A percentile compares a stretch with the other conserved stretches of the same genome.
phyloP scores from a whole-genome alignment of 2,113 vertebrate species.

The Nannospalax galili region DNA sequence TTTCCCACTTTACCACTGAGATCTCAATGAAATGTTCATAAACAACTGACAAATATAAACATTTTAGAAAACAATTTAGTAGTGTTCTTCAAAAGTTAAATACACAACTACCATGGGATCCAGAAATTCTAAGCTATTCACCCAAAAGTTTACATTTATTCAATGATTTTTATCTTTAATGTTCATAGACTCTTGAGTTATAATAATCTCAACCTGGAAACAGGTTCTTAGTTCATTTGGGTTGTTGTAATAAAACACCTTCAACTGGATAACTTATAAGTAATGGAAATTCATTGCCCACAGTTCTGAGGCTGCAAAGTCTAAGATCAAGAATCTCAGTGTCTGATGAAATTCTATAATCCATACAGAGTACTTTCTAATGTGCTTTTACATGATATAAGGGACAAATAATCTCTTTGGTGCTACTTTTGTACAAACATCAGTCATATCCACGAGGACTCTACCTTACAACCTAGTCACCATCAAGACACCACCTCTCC shows the following conservation, averaged over 20 bases:
- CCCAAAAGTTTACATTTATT: too few relatives aligned
- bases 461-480: neutral
- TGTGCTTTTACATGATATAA: neutral
- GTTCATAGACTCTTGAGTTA: too few relatives aligned
- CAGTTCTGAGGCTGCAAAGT: neutral
- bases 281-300: neutral
- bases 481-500: neutral
- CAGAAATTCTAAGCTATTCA: too few relatives aligned
- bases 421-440: neutral
- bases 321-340: neutral
- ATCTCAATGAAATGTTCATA: neutral
- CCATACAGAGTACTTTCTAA: neutral
- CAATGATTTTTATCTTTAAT: too few relatives aligned
- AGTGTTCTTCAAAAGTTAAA: too few relatives aligned
- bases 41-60: neutral
- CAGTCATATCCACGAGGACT: neutral
- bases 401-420: neutral
- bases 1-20: constrained; percentile 2
- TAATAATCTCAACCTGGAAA: too few relatives aligned
- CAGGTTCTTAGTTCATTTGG: neutral
- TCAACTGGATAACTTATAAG: too few relatives aligned
- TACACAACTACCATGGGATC: too few relatives aligned
- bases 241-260: too few relatives aligned
- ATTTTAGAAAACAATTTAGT: neutral
- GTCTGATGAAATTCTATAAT: neutral